Evolutionary conservation across 64 coral and sea anemone species (phyloP), one percentile per base, ranked within the genome.

Genomic region (Platygyra sinensis): DNA sequence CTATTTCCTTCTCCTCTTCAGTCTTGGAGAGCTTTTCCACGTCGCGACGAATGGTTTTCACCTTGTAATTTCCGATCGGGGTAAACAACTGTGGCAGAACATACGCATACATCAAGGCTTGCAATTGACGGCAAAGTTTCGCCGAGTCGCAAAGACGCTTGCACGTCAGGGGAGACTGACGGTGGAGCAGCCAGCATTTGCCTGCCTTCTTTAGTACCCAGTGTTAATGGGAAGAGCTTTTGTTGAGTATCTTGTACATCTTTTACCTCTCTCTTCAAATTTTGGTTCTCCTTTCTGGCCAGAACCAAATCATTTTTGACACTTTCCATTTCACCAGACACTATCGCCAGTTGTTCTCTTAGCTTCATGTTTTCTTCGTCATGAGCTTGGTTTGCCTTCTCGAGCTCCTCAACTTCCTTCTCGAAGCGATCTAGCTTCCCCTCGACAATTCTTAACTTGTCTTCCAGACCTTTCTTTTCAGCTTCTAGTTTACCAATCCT

Each of bases 401-500:
- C 54, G 2, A 90, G 79, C 16, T 28, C 51, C 54, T 90, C 72
- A 2, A 90, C 88, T 71, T 90, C 88, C 19, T 36, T 80, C 31
- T 90, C 88, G 1, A 90, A n/a, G 4, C 60, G 61, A 24, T 81
- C 67, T 3, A 90, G 29, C 50, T 90, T 90, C 30, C 50, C 57
- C 49, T 90, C 64, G 52, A 90, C 88, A 57, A 67, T 72, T 36
- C 75, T 55, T 57, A 90, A 63, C 77, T 90, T 71, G 28, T 90
- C 62, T 69, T 90, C 60, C 49, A 90, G 19, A 24, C 22, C 62
- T 60, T 81, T 90, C 77, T 90, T 90, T 24, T 90, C 77, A 30
- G 30, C 42, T 90, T 90, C 88, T 30, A 90, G 88, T 24, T 29
- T 72, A 42, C 72, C 13, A 16, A 90, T 90, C 17, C 88, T 60